Evolutionary conservation across 2,888 invertebrate species (phyloP).

Genomic region (Caenorhabditis wallacei): DNA sequence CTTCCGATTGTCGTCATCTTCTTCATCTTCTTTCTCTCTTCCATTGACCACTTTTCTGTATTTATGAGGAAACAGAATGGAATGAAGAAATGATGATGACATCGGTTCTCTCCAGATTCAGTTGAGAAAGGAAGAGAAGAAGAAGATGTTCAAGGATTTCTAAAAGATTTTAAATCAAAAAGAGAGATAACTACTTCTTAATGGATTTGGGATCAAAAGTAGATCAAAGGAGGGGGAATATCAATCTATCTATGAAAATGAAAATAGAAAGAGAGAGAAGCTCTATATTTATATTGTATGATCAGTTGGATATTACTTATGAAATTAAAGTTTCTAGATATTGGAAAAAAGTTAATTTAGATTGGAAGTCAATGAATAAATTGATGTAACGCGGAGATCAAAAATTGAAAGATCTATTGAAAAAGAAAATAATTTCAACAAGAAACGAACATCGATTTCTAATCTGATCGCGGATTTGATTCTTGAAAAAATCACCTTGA

Average conservation of each 20-base stretch:
- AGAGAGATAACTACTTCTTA: constrained; percentile 38
- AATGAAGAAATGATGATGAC: constrained; percentile 10
- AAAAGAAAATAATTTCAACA: no score
- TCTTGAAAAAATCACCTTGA: no score
- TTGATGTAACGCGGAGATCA: no score
- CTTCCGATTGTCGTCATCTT: constrained; percentile 33
- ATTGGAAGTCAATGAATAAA: no score
- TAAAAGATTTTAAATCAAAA: constrained; percentile 22
- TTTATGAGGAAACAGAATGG: not conserved
- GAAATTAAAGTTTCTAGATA: not conserved
- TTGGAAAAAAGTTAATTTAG: not conserved
- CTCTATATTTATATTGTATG: constrained; percentile 6
- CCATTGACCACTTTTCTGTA: constrained; percentile 32
- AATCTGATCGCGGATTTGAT: no score
- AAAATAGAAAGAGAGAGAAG: constrained; percentile 1
- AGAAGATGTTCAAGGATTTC: constrained; percentile 5
- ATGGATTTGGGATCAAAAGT: constrained; percentile 40
- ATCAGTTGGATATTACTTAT: not conserved
- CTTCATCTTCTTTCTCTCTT: not conserved
- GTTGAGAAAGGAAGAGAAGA: not conserved
- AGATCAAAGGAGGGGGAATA: constrained; percentile 25
- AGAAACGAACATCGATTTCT: no score
- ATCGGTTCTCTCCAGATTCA: constrained; percentile 1
- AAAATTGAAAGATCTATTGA: no score
- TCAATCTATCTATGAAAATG: not conserved